A percentile compares a stretch with the other conserved stretches of the same genome.
Conservation (phyloP, 2,888 invertebrate genomes). For the Taphrorychus bicolor region DNA sequence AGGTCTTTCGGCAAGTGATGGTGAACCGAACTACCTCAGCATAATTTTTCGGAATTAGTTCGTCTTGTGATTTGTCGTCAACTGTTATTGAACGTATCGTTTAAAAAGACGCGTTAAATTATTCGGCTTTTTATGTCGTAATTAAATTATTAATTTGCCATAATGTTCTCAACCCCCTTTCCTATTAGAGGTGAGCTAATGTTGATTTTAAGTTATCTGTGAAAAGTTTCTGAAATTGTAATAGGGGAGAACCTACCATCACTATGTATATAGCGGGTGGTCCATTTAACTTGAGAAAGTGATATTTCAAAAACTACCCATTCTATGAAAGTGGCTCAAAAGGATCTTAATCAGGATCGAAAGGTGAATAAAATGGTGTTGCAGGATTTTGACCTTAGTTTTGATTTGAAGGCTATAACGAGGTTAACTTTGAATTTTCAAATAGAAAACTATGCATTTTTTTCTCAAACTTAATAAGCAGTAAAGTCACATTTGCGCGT, state of each 20-base stretch:
- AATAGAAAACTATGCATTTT: too few species aligned
- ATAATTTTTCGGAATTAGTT: conserved; percentile 13
- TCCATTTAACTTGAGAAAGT: too few species aligned
- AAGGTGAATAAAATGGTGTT: too few species aligned
- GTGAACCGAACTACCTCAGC: conserved; percentile 38
- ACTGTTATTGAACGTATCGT: too few species aligned
- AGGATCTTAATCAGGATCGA: too few species aligned
- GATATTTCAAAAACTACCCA: too few species aligned
- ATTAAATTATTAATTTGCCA: not conserved
- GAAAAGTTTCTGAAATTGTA: not conserved
- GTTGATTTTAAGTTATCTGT: not conserved
- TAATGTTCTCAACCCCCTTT: not conserved
- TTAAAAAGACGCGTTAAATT: conserved; percentile 5
- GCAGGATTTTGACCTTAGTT: too few species aligned
- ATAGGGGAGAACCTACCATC: not conserved
- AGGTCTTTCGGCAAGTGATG: conserved; percentile 4
- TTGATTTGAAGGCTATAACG: too few species aligned
- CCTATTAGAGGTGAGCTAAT: not conserved
- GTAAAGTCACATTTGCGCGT: too few species aligned
- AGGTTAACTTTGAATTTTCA: too few species aligned
- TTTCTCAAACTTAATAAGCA: too few species aligned
- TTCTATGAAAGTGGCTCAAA: too few species aligned
- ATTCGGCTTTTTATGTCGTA: conserved; percentile 2
- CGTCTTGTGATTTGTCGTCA: not conserved
- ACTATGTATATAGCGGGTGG: not conserved